These are phyloP conservation scores for Reticulitermes speratus DNA, from an alignment of 1,140 invertebrate genomes.

Conservation along the genomic window DNA sequence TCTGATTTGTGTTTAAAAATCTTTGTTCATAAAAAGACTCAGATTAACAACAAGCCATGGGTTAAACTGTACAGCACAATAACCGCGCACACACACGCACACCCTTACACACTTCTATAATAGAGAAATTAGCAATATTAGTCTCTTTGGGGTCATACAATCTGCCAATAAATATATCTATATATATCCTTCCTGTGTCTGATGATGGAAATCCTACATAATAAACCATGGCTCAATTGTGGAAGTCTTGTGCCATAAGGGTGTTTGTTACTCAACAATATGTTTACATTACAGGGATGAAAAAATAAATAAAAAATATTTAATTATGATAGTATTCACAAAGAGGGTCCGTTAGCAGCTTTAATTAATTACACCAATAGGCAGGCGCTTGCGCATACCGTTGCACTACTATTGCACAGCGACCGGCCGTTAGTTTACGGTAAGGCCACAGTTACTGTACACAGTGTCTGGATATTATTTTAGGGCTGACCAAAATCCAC, in stretches of 20 bases:
- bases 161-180: not conserved
- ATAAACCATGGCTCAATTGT: not conserved
- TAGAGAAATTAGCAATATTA: slow-evolving; percentile 1
- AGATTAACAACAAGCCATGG: not conserved
- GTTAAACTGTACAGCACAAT: slow-evolving; percentile 16
- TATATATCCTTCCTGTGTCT: not conserved
- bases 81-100: not conserved
- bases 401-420: not conserved
- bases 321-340: not conserved
- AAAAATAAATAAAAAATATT: slow-evolving; percentile 19
- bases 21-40: not conserved
- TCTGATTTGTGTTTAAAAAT: not conserved
- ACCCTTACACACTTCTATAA: not conserved
- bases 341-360: not conserved
- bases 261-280: not conserved
- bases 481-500: not conserved
- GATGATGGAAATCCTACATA: not conserved
- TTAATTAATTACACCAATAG: not conserved
- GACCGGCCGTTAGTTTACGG: not conserved
- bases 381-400: not conserved
- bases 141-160: not conserved
- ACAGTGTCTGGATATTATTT: not conserved
- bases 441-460: not conserved
- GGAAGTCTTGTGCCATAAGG: not conserved
- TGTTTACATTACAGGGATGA: not conserved